A percentile compares a stretch with the other conserved stretches of the same genome.
These are phyloP conservation scores for Microctenopoma steveboyesi DNA, from an alignment of 2,797 vertebrate genomes.

Conservation along the genomic window DNA sequence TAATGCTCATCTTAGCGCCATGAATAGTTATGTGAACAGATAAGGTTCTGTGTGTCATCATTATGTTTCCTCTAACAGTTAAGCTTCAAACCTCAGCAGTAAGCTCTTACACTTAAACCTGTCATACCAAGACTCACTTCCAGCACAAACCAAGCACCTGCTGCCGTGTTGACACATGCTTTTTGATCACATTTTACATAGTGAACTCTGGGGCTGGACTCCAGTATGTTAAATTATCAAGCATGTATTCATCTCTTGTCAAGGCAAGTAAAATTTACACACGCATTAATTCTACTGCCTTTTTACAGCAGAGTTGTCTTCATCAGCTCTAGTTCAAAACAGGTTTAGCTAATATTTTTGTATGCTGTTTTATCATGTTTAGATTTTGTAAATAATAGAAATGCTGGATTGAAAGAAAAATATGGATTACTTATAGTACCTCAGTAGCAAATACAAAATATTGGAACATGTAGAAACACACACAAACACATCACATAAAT, in stretches of 20 bases:
- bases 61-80: conserved; percentile 27
- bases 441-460: conserved; percentile 69
- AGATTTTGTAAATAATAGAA: conserved; percentile 54
- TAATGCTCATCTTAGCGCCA: conserved; percentile 16
- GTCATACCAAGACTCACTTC: conserved; percentile 37
- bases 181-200: conserved; percentile 34
- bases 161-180: conserved; percentile 19
- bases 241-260: conserved; percentile 40
- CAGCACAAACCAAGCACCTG: conserved; percentile 27
- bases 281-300: conserved; percentile 13
- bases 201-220: conserved; percentile 72
- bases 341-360: conserved; percentile 16
- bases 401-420: conserved; percentile 49
- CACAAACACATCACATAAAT: conserved; percentile 61
- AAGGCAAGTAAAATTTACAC: conserved; percentile 31
- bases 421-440: conserved; percentile 72
- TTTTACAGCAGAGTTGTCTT: conserved; percentile 17
- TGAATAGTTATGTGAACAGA: conserved; percentile 16
- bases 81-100: conserved; percentile 38
- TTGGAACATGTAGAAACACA: conserved; percentile 58
- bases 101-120: conserved; percentile 29
- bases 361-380: conserved; percentile 38
- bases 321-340: conserved; percentile 26
- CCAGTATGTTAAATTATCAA: conserved; percentile 65
- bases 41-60: conserved; percentile 22